These are phyloP conservation scores for Lepidocyrtoides sp. DNA, from an alignment of 2,888 invertebrate species.

Conservation along the genomic window DNA sequence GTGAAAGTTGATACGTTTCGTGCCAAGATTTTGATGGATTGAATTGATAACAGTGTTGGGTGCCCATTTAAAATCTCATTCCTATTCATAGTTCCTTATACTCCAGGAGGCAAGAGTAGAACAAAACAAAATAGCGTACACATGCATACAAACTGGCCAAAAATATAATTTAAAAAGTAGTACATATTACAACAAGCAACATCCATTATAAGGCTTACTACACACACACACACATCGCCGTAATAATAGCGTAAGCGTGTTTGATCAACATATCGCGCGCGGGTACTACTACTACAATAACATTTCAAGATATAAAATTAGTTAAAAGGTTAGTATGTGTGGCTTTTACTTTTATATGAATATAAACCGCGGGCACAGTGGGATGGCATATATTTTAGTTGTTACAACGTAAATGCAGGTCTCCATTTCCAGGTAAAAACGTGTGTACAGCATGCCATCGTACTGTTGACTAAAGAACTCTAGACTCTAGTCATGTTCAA, in stretches of 20 bases:
- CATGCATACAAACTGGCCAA: not conserved
- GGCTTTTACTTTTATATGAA: not conserved
- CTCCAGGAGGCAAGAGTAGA: conserved; percentile 28
- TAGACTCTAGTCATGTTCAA: not conserved
- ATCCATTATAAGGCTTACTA: conserved; percentile 63
- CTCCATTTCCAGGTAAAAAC: conserved; percentile 62
- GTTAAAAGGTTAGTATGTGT: not conserved
- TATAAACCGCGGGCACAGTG: conserved; percentile 2
- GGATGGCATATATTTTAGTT: conserved; percentile 41
- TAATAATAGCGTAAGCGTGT: conserved; percentile 44
- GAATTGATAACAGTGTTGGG: conserved; percentile 80
- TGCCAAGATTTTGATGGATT: conserved; percentile 82
- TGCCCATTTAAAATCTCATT: conserved; percentile 74
- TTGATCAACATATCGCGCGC: conserved; percentile 49
- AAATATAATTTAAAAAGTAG: conserved; percentile 55
- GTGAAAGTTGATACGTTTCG: conserved; percentile 82
- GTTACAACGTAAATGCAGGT: conserved; percentile 48
- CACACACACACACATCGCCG: not conserved
- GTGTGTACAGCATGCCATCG: not conserved
- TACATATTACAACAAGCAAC: conserved; percentile 59
- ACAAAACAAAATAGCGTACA: not conserved
- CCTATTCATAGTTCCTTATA: conserved; percentile 59
- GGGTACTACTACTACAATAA: conserved; percentile 18
- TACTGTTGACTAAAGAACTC: not conserved
- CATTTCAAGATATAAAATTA: not conserved